Evolutionary conservation across 2,113 vertebrate species (phyloP), one percentile per base, ranked within the genome.

Genomic region (Oxyruncus cristatus): DNA sequence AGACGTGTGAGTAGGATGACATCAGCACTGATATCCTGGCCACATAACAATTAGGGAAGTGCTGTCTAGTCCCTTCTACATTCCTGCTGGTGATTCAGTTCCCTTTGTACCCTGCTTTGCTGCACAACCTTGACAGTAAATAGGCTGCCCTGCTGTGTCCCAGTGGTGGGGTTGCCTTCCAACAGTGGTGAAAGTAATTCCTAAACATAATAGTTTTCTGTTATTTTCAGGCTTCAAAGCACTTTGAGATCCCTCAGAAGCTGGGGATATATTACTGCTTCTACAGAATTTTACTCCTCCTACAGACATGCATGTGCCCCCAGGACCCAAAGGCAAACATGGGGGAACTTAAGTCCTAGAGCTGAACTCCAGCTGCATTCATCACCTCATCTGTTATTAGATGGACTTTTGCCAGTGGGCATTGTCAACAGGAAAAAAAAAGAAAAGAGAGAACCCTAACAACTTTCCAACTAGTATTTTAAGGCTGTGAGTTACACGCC

Each of bases 341-440:
- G 5, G 39, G 37, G 49, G 33, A 90, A 70, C 41, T 66, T 70
- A 46, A 80, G 67, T 63, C 59, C 75, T 93, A 41, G 50, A 79
- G n/a, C 55, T 80, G 67, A 94, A 83, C 72, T 96, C n/a, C 85
- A 95, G 75, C 53, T 92, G 75, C 82, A 90, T 92, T 90, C 67
- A 74, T 70, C 91, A 88, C 72, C 85, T 90, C 85, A 88, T 97
- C 63, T 92, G 82, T 85, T 90, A 88, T 92, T 90, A 90, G 79
- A 74, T 90, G 95, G 96, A 90, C 75, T 83, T 85, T 42, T 49
- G 82, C 95, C 92, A 96, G 39, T 9, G 68, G 92, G 92, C 68
- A 95, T 90, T 88, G 67, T 95, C 95, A 92, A 90, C 50, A 55
- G 47, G 49, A 5, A 27, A 46, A 62, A 49, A 89, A 4, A 24